These are phyloP conservation scores for Cygnus olor DNA, from an alignment of 2,797 vertebrate species.

Conservation along the genomic window DNA sequence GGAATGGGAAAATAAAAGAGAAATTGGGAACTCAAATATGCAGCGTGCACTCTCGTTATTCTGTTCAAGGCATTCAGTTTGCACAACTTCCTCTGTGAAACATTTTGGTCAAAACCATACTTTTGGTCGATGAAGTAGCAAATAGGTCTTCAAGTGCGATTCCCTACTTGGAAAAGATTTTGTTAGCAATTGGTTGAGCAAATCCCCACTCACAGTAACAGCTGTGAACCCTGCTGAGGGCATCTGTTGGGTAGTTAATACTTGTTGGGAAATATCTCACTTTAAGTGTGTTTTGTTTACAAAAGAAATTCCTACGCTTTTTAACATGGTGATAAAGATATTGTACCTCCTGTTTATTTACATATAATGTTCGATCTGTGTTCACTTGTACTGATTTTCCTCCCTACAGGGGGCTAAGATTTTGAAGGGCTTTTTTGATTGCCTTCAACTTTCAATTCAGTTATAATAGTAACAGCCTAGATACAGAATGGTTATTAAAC, in stretches of 20 bases:
- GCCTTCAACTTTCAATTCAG: conserved; percentile 53
- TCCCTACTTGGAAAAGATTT: conserved; percentile 27
- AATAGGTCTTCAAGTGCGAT: conserved; percentile 34
- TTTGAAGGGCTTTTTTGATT: conserved; percentile 41
- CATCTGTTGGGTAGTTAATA: conserved; percentile 64
- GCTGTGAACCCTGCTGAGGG: conserved; percentile 72
- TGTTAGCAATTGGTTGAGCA: conserved; percentile 54
- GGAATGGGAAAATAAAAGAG: neutral
- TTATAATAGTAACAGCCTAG: conserved; percentile 29
- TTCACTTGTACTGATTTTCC: conserved; percentile 53
- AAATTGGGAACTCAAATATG: neutral
- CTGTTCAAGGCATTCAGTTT: neutral
- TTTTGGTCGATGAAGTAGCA: conserved; percentile 26
- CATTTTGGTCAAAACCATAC: neutral
- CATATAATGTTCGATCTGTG: conserved; percentile 5
- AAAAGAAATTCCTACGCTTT: conserved; percentile 53
- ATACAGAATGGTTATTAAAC: conserved; percentile 48
- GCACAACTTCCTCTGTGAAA: conserved; percentile 5
- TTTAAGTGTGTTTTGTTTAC: conserved; percentile 66
- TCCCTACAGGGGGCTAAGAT: conserved; percentile 45
- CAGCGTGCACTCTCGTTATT: neutral
- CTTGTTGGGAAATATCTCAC: conserved; percentile 32
- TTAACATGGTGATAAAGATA: conserved; percentile 42
- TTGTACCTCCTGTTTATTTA: conserved; percentile 63
- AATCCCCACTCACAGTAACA: conserved; percentile 42